Evolutionary conservation across 2,888 invertebrate species (phyloP), one percentile per base, ranked within the genome.

Genomic region (Isoperla grammatica): DNA sequence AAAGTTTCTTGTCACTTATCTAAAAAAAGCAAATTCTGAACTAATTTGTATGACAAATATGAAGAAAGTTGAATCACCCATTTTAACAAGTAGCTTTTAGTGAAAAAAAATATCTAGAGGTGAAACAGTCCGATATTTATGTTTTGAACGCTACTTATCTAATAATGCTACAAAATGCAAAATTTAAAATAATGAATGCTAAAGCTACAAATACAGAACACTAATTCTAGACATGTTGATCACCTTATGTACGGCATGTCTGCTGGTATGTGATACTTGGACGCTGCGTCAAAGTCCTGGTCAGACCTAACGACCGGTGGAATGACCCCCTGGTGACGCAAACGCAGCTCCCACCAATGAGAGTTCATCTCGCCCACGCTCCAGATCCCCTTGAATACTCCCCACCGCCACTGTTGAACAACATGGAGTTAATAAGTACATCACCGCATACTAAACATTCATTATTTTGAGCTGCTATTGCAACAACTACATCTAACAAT

Each of bases 231-330:
- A n/a, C n/a, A n/a, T n/a, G n/a, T n/a, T n/a, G n/a, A n/a, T n/a
- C n/a, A n/a, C 78, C 78, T 77, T 45, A 76, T 71, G 56, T 80
- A 80, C 12, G 78, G 76, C 59, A 77, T 75, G 73, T 91, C 88
- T 2, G 87, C 85, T 3, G 88, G 83, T 6, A 93, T 77, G 69
- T 93, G 92, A 70, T 88, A 88, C 69, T 92, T 93, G 1, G 91
- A 81, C 1, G 86, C 91, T 0, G 92, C 85, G 70, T 93, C 92
- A 67, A 93, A 90, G 71, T 92, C 88, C 0, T 80, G 76, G 70
- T 89, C 88, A 0, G 80, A 79, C 66, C 92, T 77, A 2, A 79
- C 71, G 4, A 82, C 72, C 0, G 90, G 88, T 4, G 90, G 89
- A 1, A 85, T 78, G 0, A 91, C 79, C 1, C 90, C 90, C 79